These are phyloP conservation scores for Drosophila anomelani DNA, from an alignment of 2,888 invertebrate species.

Conservation along the genomic window DNA sequence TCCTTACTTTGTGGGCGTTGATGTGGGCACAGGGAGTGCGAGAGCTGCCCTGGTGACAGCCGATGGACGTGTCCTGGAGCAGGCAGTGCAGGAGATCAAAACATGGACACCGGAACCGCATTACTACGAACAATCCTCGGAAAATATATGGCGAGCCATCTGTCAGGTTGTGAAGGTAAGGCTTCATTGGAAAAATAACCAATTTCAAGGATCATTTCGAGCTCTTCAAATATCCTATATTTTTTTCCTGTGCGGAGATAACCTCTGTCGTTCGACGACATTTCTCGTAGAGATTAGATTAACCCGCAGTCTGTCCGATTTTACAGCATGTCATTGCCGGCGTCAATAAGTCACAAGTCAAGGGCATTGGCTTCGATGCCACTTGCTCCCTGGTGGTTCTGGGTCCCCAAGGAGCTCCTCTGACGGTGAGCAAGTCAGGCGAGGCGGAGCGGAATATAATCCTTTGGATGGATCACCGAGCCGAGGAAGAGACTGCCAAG, in stretches of 20 bases:
- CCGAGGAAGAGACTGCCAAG: conserved; percentile 90
- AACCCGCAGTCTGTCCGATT: conserved; percentile 32
- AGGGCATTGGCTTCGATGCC: conserved; percentile 97
- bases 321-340: conserved; percentile 87
- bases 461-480: conserved; percentile 97
- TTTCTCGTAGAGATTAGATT: conserved; percentile 54
- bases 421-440: conserved; percentile 89
- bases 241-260: conserved; percentile 40
- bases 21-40: conserved; percentile 96
- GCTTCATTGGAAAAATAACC: fast-evolving
- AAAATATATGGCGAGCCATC: conserved; percentile 92
- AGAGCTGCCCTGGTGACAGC: conserved; percentile 92
- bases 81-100: conserved; percentile 88
- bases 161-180: conserved; percentile 90
- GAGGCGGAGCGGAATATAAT: conserved; percentile 92
- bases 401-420: conserved; percentile 88
- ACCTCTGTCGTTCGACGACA: conserved; percentile 28
- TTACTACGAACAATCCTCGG: conserved; percentile 95
- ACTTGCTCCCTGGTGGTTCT: conserved; percentile 96
- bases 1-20: conserved; percentile 92
- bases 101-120: conserved; percentile 92
- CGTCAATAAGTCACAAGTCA: conserved; percentile 87
- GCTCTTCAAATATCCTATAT: conserved; percentile 4
- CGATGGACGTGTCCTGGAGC: conserved; percentile 88
- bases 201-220: not conserved